Percentiles rank a stretch among this genome's conserved stretches.
Evolutionary conservation across 1,140 invertebrate genomes (phyloP).

Genomic region (Spodoptera litura): DNA sequence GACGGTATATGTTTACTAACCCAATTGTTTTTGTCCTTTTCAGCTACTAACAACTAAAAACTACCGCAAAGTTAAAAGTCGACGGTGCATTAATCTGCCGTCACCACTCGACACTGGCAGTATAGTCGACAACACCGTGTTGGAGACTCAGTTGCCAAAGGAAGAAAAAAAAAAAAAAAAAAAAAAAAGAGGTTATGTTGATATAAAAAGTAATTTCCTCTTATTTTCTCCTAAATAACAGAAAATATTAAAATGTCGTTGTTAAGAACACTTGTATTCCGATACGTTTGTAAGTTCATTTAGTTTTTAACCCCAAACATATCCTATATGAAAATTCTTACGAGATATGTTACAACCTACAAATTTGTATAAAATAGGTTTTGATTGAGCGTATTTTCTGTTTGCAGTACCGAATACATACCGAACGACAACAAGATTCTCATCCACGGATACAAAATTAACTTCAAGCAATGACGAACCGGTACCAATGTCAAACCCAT

Average conservation of each 20-base stretch:
- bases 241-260: constrained; percentile 50
- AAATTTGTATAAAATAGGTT: too few species aligned
- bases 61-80: too few species aligned
- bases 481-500: constrained; percentile 93
- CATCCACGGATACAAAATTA: constrained; percentile 54
- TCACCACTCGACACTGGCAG: too few species aligned
- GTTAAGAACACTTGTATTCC: constrained; percentile 54
- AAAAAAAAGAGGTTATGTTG: constrained; percentile 29
- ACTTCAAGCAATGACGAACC: constrained; percentile 86
- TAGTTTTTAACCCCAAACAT: neutral
- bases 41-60: too few species aligned
- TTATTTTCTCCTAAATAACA: neutral
- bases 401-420: constrained; percentile 35
- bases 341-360: neutral
- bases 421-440: constrained; percentile 54
- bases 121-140: too few species aligned
- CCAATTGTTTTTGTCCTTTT: too few species aligned
- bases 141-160: too few species aligned
- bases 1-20: too few species aligned
- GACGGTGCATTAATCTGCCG: too few species aligned
- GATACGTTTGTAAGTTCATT: constrained; percentile 56
- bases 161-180: too few species aligned
- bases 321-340: neutral
- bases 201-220: neutral
- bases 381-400: neutral